Evolutionary conservation across 2,888 invertebrate species (phyloP).

Genomic region (Oxystoma pomonae): DNA sequence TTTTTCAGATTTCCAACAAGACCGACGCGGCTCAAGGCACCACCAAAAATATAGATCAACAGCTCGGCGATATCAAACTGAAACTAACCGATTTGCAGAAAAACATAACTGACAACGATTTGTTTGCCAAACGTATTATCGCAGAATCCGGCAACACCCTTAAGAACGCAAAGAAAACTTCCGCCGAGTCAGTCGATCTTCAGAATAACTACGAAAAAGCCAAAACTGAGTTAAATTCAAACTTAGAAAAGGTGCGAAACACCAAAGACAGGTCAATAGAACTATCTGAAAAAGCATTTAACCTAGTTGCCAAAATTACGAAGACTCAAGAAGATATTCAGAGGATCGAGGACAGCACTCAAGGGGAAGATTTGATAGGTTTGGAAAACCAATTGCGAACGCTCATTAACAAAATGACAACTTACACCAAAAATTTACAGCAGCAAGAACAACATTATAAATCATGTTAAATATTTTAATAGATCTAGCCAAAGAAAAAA

Average conservation of each 20-base stretch:
- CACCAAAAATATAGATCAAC: conserved; percentile 72
- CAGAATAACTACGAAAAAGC: conserved; percentile 69
- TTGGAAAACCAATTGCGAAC: conserved; percentile 58
- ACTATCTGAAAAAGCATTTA: conserved; percentile 74
- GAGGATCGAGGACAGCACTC: conserved; percentile 37
- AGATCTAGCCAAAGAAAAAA: no score
- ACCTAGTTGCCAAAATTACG: conserved; percentile 59
- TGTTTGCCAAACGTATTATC: conserved; percentile 76
- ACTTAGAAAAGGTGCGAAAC: conserved; percentile 70
- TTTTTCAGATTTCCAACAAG: conserved; percentile 70
- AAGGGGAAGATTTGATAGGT: conserved; percentile 47
- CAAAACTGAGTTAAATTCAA: conserved; percentile 64
- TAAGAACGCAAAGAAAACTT: conserved; percentile 66
- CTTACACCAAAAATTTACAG: conserved; percentile 59
- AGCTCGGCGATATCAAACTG: conserved; percentile 67
- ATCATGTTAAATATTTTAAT: no score
- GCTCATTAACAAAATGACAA: conserved; percentile 59
- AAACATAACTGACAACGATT: conserved; percentile 76
- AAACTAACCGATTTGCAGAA: conserved; percentile 74
- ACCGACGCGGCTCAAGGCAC: conserved; percentile 75
- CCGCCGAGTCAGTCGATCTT: conserved; percentile 60
- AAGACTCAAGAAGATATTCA: conserved; percentile 41
- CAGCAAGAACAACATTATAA: conserved; percentile 59
- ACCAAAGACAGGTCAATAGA: conserved; percentile 76
- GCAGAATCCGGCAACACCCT: conserved; percentile 71